Evolutionary conservation across 1,140 invertebrate genomes (phyloP).

Genomic region (Sinella curviseta): DNA sequence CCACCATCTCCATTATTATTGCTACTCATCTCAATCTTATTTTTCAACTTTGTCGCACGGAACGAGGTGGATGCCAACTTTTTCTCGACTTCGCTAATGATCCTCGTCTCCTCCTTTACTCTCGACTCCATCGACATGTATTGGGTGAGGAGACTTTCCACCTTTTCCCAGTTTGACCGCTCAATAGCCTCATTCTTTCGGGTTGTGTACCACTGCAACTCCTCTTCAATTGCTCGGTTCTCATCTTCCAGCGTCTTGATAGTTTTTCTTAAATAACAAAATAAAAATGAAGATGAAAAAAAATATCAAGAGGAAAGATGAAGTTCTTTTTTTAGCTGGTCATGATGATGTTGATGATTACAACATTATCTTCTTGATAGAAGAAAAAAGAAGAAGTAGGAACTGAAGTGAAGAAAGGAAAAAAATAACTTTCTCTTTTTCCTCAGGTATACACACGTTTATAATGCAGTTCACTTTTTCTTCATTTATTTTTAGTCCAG

Average conservation of each 20-base stretch:
- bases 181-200: constrained; percentile 10
- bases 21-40: constrained; percentile 13
- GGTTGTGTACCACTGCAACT: constrained; percentile 27
- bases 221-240: constrained; percentile 27
- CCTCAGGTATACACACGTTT: too few relatives aligned
- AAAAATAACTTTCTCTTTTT: neutral
- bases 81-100: constrained; percentile 32
- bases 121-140: constrained; percentile 1
- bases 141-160: neutral
- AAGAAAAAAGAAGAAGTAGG: neutral
- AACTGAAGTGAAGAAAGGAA: neutral
- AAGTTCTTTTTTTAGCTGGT: too few relatives aligned
- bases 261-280: constrained; percentile 25
- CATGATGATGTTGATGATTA: too few relatives aligned
- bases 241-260: neutral
- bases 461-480: too few relatives aligned
- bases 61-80: constrained; percentile 16
- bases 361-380: too few relatives aligned
- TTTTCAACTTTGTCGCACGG: constrained; percentile 36
- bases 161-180: neutral
- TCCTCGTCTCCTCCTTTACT: constrained; percentile 15
- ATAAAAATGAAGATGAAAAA: neutral
- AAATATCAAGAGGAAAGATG: neutral
- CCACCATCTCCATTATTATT: constrained; percentile 10
- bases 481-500: too few relatives aligned